phyloP scores from a whole-genome alignment of 2,888 invertebrate genomes.

The Tiliacea aurago region DNA sequence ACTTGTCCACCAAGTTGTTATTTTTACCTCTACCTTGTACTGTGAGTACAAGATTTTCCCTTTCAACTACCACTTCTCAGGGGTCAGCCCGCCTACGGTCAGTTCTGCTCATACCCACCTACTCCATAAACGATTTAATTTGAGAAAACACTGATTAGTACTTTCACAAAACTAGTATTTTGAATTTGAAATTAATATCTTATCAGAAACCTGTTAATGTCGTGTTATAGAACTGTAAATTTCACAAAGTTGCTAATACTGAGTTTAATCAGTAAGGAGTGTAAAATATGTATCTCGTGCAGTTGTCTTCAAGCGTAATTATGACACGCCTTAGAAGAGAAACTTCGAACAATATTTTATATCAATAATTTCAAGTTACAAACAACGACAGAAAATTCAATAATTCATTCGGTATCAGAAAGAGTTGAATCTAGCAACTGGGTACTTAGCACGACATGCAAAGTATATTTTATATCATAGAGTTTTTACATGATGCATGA shows the following conservation, averaged over 20 bases:
- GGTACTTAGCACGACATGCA: not conserved
- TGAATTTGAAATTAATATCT: slow-evolving; percentile 47
- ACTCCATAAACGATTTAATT: slow-evolving; percentile 55
- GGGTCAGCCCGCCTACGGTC: slow-evolving; percentile 59
- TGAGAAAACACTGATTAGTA: slow-evolving; percentile 40
- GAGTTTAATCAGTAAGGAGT: slow-evolving; percentile 29
- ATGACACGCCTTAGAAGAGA: slow-evolving; percentile 45
- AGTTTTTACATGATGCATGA: not conserved
- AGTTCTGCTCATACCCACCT: slow-evolving; percentile 46
- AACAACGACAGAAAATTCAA: slow-evolving; percentile 16
- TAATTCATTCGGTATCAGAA: slow-evolving; percentile 10
- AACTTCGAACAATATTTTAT: slow-evolving; percentile 31
- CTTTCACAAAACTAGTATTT: slow-evolving; percentile 59
- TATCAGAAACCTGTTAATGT: slow-evolving; percentile 48
- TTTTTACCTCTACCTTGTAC: slow-evolving; percentile 59
- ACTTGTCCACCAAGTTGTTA: slow-evolving; percentile 65
- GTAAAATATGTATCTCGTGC: slow-evolving; percentile 58
- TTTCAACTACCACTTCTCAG: slow-evolving; percentile 65
- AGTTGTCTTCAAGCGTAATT: slow-evolving; percentile 34
- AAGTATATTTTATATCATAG: not conserved
- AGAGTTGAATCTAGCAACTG: not conserved
- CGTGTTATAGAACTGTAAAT: slow-evolving; percentile 40
- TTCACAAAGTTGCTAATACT: slow-evolving; percentile 38
- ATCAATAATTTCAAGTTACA: slow-evolving; percentile 16
- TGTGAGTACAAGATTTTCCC: slow-evolving; percentile 69